Evolutionary conservation across 2,797 vertebrate genomes (phyloP).

Genomic region (Coreius guichenoti): DNA sequence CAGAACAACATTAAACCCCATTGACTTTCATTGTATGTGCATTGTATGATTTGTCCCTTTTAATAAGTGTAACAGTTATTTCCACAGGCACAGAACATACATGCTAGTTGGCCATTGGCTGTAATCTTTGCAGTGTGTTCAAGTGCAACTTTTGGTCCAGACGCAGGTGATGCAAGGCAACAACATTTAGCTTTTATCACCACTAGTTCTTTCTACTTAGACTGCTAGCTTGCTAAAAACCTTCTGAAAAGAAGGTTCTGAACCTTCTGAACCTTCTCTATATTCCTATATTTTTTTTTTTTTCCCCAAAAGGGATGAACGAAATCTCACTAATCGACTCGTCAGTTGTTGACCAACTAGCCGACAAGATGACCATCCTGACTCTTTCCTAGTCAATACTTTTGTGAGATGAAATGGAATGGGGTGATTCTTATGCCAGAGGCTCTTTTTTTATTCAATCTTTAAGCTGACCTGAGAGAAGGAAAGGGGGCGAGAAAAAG

Average conservation of each 20-base stretch:
- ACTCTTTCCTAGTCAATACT: not conserved
- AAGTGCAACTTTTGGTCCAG: not conserved
- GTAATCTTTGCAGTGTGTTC: not conserved
- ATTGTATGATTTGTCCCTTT: not conserved
- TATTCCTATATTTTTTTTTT: not conserved
- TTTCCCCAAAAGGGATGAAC: not conserved
- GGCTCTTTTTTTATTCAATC: conserved; percentile 24
- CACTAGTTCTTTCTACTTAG: not conserved
- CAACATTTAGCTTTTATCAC: not conserved
- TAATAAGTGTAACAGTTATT: not conserved
- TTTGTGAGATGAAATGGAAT: conserved; percentile 28
- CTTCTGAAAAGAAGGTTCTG: too few species aligned
- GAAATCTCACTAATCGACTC: not conserved
- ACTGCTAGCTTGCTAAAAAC: not conserved
- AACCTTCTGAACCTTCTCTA: too few species aligned
- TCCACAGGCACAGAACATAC: not conserved
- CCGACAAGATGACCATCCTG: not conserved
- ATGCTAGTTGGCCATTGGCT: not conserved
- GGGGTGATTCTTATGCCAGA: conserved; percentile 19
- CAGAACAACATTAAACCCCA: not conserved
- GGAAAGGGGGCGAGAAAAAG: conserved; percentile 19
- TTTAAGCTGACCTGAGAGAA: conserved; percentile 33
- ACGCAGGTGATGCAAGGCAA: not conserved
- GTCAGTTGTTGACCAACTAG: not conserved
- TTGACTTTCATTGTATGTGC: not conserved